Base-by-base conservation (phyloP, 1,140 invertebrate species). In the Drosophila nebulosa region DNA sequence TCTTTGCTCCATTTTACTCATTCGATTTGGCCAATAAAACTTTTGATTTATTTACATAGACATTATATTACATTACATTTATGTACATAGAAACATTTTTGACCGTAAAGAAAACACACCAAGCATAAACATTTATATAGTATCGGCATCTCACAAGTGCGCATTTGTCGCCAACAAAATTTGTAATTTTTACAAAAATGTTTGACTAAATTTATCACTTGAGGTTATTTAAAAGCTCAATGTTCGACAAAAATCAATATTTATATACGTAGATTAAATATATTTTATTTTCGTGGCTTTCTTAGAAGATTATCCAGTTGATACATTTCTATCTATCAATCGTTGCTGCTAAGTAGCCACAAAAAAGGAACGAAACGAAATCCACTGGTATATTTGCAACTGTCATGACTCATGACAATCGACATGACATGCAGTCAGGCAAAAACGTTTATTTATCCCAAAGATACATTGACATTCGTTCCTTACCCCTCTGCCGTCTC, bases 41-140 rank as follows among this genome's bases (percentile, higher is more conserved):
- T 70, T 77, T 78, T 81, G 71, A 78, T 81, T 81, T 78, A 78
- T 74, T 80, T 42, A 58, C 69, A 77, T n/a, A n/a, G n/a, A n/a
- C n/a, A n/a, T n/a, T n/a, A n/a, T n/a, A n/a, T n/a, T n/a, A n/a
- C n/a, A n/a, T n/a, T n/a, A n/a, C n/a, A n/a, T n/a, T n/a, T n/a
- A n/a, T n/a, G n/a, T n/a, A n/a, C n/a, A n/a, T n/a, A n/a, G n/a
- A n/a, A n/a, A n/a, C n/a, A n/a, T n/a, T n/a, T n/a, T 35, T 62
- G 30, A 65, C 32, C 65, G 75, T 81, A 68, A 74, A 78, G 60
- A 74, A 18, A 79, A 64, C 59, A 76, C 79, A 65, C 68, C 53
- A 67, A 52, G 74, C 77, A 71, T 68, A 16, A 58, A 71, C 74
- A 81, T 66, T 71, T 46, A 24, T 71, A 64, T 78, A 53, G 68